Conservation (phyloP, 2,113 vertebrate species). For the Leuciscus idus region DNA sequence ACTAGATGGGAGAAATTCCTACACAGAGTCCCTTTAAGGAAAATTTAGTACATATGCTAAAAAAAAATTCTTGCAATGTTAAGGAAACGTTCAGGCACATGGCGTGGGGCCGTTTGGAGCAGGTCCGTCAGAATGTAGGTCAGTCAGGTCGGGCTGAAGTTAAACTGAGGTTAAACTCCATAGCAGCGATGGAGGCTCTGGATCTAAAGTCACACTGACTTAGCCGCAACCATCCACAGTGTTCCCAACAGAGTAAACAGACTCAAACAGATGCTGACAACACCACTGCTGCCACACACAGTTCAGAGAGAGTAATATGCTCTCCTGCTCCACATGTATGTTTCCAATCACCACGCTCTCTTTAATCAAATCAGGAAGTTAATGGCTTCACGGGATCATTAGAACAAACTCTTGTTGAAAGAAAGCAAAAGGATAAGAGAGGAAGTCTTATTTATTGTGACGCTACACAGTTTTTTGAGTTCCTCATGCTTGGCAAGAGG, state of each 20-base stretch:
- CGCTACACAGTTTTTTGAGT: conserved; percentile 10
- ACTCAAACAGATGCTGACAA: conserved; percentile 33
- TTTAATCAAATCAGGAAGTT: conserved; percentile 62
- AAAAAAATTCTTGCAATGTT: neutral
- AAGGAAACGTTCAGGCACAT: neutral
- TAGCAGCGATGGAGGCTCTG: neutral
- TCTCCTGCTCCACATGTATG: conserved; percentile 35
- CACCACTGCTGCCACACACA: conserved; percentile 26
- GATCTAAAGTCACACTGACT: conserved; percentile 17
- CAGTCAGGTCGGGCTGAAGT: conserved; percentile 72
- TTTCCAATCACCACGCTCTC: conserved; percentile 51
- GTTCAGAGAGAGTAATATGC: conserved; percentile 30
- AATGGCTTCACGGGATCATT: conserved; percentile 54
- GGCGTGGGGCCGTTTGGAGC: conserved; percentile 29
- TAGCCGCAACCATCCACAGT: neutral
- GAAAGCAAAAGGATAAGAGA: conserved; percentile 52
- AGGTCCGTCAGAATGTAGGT: conserved; percentile 66
- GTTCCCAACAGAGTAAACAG: conserved; percentile 38
- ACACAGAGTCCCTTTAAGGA: too few species aligned
- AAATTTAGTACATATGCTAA: neutral
- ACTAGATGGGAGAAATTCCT: too few species aligned
- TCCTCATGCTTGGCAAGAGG: conserved; percentile 13
- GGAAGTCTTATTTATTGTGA: conserved; percentile 44
- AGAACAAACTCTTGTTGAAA: conserved; percentile 42
- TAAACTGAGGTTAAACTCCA: conserved; percentile 58